Conservation (phyloP, 2,888 invertebrate genomes). For the Pyrochroa serraticornis region DNA sequence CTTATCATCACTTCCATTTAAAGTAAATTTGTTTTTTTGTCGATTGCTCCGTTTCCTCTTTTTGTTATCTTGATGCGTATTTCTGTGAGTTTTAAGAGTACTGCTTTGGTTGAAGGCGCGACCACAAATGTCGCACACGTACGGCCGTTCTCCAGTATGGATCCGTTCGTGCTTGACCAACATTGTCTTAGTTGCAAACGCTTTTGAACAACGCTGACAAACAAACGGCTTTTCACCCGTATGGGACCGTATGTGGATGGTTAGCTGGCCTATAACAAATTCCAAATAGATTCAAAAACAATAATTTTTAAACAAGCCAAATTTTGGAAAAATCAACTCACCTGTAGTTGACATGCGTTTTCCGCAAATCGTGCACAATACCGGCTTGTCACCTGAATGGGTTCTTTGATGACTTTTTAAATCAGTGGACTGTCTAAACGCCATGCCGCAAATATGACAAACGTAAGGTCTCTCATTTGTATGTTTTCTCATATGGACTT, state of each 20-base stretch:
- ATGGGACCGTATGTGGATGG: conserved; percentile 48
- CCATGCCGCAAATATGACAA: conserved; percentile 53
- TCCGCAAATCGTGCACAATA: conserved; percentile 54
- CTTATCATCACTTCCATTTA: conserved; percentile 1
- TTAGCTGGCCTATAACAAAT: conserved; percentile 43
- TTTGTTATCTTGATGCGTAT: conserved; percentile 35
- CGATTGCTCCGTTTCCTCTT: conserved; percentile 13
- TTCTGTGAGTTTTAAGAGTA: conserved; percentile 47
- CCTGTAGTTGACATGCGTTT: conserved; percentile 52
- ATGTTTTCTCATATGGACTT: conserved; percentile 46
- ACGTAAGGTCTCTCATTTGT: conserved; percentile 47
- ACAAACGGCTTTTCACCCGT: conserved; percentile 52
- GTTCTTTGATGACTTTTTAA: conserved; percentile 54
- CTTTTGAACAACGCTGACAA: conserved; percentile 45
- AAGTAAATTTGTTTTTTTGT: not conserved
- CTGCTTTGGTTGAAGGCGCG: conserved; percentile 50
- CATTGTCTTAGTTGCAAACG: conserved; percentile 47
- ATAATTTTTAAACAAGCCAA: not conserved
- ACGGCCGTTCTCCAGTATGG: conserved; percentile 53
- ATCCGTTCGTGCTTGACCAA: conserved; percentile 47
- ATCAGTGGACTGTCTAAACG: conserved; percentile 55
- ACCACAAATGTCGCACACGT: conserved; percentile 48
- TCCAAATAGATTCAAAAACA: not conserved
- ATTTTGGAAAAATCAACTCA: conserved; percentile 23
- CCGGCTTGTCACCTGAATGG: conserved; percentile 62